These are phyloP conservation scores for Psephotus haematonotus DNA, from an alignment of 2,113 vertebrate genomes.

Conservation along the genomic window DNA sequence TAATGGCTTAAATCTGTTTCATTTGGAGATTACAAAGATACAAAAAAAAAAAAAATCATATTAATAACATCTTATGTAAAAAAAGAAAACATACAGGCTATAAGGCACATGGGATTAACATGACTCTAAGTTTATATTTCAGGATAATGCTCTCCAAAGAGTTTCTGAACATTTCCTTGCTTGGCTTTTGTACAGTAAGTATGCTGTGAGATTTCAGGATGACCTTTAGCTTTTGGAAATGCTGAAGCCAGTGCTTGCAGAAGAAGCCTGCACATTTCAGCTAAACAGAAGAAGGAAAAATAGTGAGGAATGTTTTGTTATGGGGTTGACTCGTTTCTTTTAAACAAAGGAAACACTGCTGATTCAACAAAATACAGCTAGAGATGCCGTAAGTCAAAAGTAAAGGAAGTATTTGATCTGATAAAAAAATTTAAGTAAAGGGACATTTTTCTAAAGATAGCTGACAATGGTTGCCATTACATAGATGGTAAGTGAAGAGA, in stretches of 20 bases:
- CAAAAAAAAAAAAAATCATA: not conserved
- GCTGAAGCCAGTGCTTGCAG: not conserved
- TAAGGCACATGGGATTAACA: not conserved
- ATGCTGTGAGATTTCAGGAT: conserved; percentile 53
- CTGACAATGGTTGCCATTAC: not conserved
- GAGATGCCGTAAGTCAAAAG: not conserved
- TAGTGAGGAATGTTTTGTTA: not conserved
- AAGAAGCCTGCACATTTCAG: conserved; percentile 1
- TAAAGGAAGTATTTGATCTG: not conserved
- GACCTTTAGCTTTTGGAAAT: conserved; percentile 48
- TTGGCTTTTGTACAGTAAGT: conserved; percentile 59
- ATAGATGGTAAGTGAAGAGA: not conserved
- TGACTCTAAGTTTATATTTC: not conserved
- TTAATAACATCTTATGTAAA: not conserved
- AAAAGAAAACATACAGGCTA: not conserved
- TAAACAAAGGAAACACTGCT: not conserved
- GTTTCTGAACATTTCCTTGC: conserved; percentile 46
- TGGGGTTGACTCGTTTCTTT: not conserved
- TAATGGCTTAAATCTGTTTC: not conserved
- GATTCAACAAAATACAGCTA: conserved; percentile 12
- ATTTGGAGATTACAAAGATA: not conserved
- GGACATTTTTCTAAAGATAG: not conserved
- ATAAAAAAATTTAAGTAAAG: not conserved
- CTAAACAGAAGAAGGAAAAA: conserved; percentile 38
- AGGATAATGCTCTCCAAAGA: conserved; percentile 20